Base-by-base conservation (phyloP, 2,797 vertebrate species). In the Neomorphus geoffroyi region DNA sequence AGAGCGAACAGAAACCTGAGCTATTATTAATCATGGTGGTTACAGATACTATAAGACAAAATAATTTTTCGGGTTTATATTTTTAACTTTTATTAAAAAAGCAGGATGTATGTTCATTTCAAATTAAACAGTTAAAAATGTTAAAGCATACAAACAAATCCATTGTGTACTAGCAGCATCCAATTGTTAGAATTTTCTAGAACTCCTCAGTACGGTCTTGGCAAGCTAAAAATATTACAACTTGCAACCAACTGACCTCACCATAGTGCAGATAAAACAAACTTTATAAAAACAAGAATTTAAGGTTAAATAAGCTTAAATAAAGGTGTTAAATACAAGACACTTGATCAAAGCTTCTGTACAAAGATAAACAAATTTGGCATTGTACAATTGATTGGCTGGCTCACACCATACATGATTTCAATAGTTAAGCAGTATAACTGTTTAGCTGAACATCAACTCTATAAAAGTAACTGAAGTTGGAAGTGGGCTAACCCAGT, bases 261-360 rank as follows among this genome's bases (percentile, higher is more conserved):
- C 86, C 74, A 95, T 98, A 98, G 98, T 98, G 98, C 98, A 98
- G 98, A 98, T 98, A 98, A 98, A 98, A 96, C 96, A 96, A 92
- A 88, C 89, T 97, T 97, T 97, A 98, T 97, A 97, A 98, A 98
- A 98, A 97, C 98, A 98, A 98, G 98, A 98, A 97, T 97, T 98
- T 98, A 97, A 98, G 98, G 98, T 99, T 99, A 99, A 99, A 99
- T 99, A 99, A 99, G 98, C 98, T 99, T 99, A 99, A 99, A 99
- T 99, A 99, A 99, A 98, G 98, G 97, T 98, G 98, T 99, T 99
- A 99, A 99, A 99, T 98, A 99, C 98, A 99, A 98, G 98, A 99
- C 98, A 98, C 98, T 98, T 98, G 97, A 98, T 98, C 98, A 97
- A 98, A 98, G 98, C 97, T 98, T 99, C 98, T 99, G 98, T 99